Evolutionary conservation across 2,113 vertebrate genomes (phyloP), one percentile per base, ranked within the genome.

Genomic region (Prolemur simus): DNA sequence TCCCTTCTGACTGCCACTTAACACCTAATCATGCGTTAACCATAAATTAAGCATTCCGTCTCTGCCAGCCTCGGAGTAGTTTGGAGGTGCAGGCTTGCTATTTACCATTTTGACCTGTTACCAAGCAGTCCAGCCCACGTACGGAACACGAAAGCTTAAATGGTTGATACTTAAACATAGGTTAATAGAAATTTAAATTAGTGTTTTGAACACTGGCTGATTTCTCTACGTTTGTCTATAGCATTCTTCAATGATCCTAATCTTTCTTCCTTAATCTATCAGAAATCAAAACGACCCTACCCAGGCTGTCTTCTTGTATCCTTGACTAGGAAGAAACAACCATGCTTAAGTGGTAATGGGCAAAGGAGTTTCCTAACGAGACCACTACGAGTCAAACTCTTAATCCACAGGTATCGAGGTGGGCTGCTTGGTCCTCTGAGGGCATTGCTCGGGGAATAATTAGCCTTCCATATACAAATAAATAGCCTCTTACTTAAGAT

Each of bases 51-150:
- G 78, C 56, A 94, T 74, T 89, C 60, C 7, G 39, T 42, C 54
- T 76, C 88, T 93, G 54, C 29, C 68, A 96, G 52, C 42, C 88
- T 25, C 63, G 9, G 52, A 92, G 66, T 66, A 66, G 37, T 86
- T 83, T 90, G 21, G 45, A 94, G 73, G 32, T 63, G 2, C 2
- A 54, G 34, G 3, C 7, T 95, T 76, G 23, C 42, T 94, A 39
- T 96, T 97, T 97, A 91, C 39, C 89, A 76, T 96, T 93, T 92
- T 93, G 86, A 96, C 49, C 60, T 91, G 68, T 15, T 78, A 49
- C 32, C 42, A 87, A 91, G 49, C 5, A 82, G 11, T 52, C 58
- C 37, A 91, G 14, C 17, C 25, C 58, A 82, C 63, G 92, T 82
- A 85, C 3, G 94, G 77, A 80, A 95, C 96, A 92, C 45, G 42